Percentiles rank a stretch among this genome's conserved stretches.
These are phyloP conservation scores for Limonius californicus DNA, from an alignment of 1,140 invertebrate genomes.

Conservation along the genomic window DNA sequence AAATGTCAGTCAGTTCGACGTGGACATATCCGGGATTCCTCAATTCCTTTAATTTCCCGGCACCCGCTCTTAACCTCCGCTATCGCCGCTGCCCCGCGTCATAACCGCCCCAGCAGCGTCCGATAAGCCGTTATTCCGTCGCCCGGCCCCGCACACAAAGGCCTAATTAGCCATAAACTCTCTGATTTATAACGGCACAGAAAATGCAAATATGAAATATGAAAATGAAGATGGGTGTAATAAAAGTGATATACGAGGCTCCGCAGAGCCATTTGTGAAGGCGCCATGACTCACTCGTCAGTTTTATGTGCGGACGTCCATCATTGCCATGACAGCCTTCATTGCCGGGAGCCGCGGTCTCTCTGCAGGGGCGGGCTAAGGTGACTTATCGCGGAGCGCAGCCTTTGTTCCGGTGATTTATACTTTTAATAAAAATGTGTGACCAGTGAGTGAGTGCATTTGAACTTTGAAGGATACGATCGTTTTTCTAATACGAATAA, in stretches of 20 bases:
- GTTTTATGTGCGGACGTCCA: constrained; percentile 62
- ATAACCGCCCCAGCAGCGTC: constrained; percentile 35
- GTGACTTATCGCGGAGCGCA: constrained; percentile 34
- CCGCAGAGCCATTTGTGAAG: constrained; percentile 70
- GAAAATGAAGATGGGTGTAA: constrained; percentile 76
- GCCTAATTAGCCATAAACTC: constrained; percentile 67
- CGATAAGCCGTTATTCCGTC: constrained; percentile 48
- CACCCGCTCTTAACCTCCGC: constrained; percentile 11
- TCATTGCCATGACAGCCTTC: constrained; percentile 63
- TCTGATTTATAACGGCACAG: constrained; percentile 60
- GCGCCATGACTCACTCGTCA: constrained; percentile 59
- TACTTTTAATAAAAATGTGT: constrained; percentile 39
- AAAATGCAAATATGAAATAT: constrained; percentile 77
- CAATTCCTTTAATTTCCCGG: constrained; percentile 12
- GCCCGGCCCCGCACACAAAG: constrained; percentile 51
- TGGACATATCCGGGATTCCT: constrained; percentile 12
- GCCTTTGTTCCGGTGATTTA: constrained; percentile 35
- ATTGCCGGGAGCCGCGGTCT: constrained; percentile 51
- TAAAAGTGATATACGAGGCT: constrained; percentile 75
- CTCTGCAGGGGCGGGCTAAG: constrained; percentile 37
- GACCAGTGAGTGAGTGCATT: constrained; percentile 26
- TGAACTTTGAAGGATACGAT: constrained; percentile 20
- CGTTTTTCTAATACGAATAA: constrained; percentile 22
- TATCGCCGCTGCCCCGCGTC: constrained; percentile 11
- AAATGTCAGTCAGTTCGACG: constrained; percentile 6